Base-by-base conservation (phyloP, 2,113 vertebrate species). In the Mus spicilegus region DNA sequence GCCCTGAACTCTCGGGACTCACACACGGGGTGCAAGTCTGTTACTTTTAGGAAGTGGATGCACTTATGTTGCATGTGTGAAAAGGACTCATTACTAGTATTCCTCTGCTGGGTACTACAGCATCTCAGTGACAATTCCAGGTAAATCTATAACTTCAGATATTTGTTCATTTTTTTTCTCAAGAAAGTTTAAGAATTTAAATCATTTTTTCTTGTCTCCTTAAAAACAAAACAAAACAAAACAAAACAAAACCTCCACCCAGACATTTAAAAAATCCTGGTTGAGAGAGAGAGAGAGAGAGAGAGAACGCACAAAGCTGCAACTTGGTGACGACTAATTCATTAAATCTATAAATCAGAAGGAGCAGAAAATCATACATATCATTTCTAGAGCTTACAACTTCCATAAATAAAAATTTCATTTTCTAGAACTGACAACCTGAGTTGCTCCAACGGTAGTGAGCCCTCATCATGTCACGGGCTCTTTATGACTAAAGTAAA, bases 391-490 rank as follows among this genome's bases (percentile, higher is more conserved):
- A 90, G 95, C 97, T 96, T 97, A 97, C 93, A 95, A 94, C 93
- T 95, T 95, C 93, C 95, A 98, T 98, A 98, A 98, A 98, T 98
- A 98, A 97, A 97, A 98, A 95, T 97, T 98, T 98, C 98, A 98
- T 98, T 98, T 98, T 98, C 97, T 97, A 80, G 82, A 91, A 87
- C 97, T 98, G 98, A 98, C 98, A 97, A 77, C 75, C 81, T 93
- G 96, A 97, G 93, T 97, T 96, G 98, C 93, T 90, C 78, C 80
- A 58, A 17, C 70, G 82, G 90, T 96, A 84, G 95, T 85, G 90
- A 96, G 88, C 87, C 87, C 95, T 97, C 93, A 93, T 93, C 97
- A 92, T 96, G 87, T 95, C 97, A 87, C 92, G 94, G 86, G 95
- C 92, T 96, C 90, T 98, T 98, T 97, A 98, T 96, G 96, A 95